Evolutionary conservation across 2,113 vertebrate genomes (phyloP).

Genomic region (Myotis lucifugus): DNA sequence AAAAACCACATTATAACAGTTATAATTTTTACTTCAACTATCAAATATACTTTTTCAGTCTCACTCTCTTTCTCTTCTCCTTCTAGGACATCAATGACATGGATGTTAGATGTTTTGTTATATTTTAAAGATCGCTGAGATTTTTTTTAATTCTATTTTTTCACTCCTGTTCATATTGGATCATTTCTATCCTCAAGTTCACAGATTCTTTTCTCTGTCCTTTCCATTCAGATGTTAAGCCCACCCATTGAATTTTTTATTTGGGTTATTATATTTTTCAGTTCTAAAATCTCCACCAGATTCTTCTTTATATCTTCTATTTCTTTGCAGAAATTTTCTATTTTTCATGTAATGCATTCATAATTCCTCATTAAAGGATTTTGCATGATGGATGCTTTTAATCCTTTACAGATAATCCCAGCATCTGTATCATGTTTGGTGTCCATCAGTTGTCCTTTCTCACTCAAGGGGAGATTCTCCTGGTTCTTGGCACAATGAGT

Average conservation of each 20-base stretch:
- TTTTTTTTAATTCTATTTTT: neutral
- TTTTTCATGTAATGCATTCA: neutral
- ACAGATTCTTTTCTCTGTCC: neutral
- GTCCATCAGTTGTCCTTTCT: neutral
- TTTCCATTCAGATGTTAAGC: neutral
- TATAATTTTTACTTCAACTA: neutral
- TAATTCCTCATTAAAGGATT: neutral
- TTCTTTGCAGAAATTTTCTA: neutral
- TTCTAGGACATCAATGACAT: neutral
- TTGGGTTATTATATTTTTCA: neutral
- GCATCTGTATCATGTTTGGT: neutral
- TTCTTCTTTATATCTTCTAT: too few species aligned
- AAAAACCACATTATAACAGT: neutral
- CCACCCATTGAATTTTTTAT: neutral
- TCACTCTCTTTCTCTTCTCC: neutral
- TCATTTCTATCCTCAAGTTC: neutral
- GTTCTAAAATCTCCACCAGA: neutral
- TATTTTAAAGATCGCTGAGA: neutral
- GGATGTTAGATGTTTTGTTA: neutral
- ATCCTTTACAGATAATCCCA: neutral
- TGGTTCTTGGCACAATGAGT: neutral
- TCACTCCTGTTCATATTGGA: neutral
- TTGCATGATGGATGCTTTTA: neutral
- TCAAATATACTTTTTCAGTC: neutral
- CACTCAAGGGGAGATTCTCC: neutral